Conservation (phyloP, 2,797 vertebrate species). For the Lepidocolaptes lacrymiger region DNA sequence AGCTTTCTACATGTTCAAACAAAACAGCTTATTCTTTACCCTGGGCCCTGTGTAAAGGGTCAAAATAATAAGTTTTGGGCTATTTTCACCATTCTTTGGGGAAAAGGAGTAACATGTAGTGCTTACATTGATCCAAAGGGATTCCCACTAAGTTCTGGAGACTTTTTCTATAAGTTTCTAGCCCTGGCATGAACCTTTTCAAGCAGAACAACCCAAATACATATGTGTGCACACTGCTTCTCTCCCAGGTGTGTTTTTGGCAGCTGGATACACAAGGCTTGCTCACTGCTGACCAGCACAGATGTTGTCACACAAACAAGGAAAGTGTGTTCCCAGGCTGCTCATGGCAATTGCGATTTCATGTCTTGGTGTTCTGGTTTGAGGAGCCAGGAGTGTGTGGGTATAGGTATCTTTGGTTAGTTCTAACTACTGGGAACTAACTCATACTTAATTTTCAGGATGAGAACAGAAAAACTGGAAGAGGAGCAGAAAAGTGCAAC, state of each 20-base stretch:
- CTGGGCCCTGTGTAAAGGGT: background rate
- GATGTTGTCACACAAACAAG: background rate
- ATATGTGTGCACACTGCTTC: background rate
- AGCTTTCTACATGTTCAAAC: background rate
- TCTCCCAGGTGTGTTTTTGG: background rate
- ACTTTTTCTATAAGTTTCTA: background rate
- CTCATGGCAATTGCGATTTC: background rate
- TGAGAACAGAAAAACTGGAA: background rate
- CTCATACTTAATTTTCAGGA: background rate
- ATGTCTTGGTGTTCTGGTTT: background rate
- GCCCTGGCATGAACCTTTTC: background rate
- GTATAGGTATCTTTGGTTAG: background rate
- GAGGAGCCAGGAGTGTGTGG: background rate
- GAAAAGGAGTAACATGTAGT: background rate
- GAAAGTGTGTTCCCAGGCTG: background rate
- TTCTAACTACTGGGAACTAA: background rate
- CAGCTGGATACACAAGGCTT: background rate
- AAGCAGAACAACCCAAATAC: background rate
- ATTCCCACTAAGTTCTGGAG: background rate
- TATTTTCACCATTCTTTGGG: background rate
- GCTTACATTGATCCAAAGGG: background rate
- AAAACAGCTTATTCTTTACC: background rate
- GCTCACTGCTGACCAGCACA: background rate
- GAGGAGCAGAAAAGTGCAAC: background rate
- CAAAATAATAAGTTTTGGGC: background rate